A percentile compares a stretch with the other conserved stretches of the same genome.
Conservation (phyloP, 2,888 invertebrate species). For the Stenchaetothrips biformis region DNA sequence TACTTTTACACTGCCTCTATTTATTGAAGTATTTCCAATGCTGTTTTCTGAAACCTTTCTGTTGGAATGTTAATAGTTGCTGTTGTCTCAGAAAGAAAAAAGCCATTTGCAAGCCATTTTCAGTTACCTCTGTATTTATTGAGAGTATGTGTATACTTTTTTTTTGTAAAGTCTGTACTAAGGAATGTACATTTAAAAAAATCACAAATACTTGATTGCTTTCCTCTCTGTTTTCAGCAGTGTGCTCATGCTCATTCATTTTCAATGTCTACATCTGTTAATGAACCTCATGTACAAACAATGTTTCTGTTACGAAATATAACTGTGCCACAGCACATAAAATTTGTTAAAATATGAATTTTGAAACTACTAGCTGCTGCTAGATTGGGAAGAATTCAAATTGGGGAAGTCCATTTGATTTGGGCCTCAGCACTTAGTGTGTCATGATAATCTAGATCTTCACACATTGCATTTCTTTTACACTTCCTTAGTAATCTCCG, state of each 20-base stretch:
- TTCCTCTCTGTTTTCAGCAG: too few relatives aligned
- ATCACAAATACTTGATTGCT: too few relatives aligned
- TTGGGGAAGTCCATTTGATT: too few relatives aligned
- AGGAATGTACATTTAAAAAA: too few relatives aligned
- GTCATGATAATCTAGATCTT: too few relatives aligned
- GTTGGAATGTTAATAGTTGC: background rate
- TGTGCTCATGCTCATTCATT: background rate
- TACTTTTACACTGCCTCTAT: background rate
- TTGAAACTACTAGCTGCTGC: too few relatives aligned
- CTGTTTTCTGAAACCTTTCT: background rate
- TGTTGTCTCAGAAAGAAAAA: background rate
- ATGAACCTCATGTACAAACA: background rate
- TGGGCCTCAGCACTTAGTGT: too few relatives aligned
- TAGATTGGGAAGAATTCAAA: too few relatives aligned
- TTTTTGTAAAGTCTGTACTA: too few relatives aligned
- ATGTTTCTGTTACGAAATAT: background rate
- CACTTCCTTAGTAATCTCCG: too few relatives aligned
- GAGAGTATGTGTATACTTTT: background rate
- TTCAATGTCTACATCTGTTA: background rate
- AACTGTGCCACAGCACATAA: background rate
- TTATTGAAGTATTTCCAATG: background rate
- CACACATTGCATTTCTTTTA: too few relatives aligned
- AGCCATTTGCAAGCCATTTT: background rate
- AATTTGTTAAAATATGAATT: background rate
- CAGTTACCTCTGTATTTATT: slow-evolving; percentile 16